Evolutionary conservation across 2,113 vertebrate species (phyloP), one percentile per base, ranked within the genome.

Genomic region (Tursiops truncatus): DNA sequence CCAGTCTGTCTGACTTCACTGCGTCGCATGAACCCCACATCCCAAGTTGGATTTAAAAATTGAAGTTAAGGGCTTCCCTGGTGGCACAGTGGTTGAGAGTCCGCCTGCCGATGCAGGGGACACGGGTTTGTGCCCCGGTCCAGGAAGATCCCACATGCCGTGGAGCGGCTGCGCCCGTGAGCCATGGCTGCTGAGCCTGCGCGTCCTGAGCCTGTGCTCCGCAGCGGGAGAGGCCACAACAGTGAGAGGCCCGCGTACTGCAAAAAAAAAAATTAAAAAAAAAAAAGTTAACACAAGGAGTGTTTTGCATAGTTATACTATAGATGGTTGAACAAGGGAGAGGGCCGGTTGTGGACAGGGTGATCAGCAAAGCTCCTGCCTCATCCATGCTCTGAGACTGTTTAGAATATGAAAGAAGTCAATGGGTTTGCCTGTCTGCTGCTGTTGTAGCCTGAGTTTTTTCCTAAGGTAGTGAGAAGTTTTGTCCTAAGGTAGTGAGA

Each of bases 331-430:
- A n/a, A 14, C 3, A 26, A 17, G 9, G 21, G 25, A 38, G 6
- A 38, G 3, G 9, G 9, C 17, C 17, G 0, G 1, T 31, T 47
- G n/a, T 17, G 31, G 38, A n/a, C 18, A 9, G 33, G 2, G 5
- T 26, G 50, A 0, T 20, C 3, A 0, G 79, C 18, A 38, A 14
- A 26, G 10, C 5, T 21, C 15, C 38, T 11, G 4, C 26, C 36
- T 76, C 74, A 53, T 2, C 3, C 26, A 8, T 4, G 13, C 25
- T 6, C 0, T 26, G 44, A 5, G 41, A 8, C n/a, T 79, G 26
- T 33, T 74, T 12, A 70, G 62, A 44, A n/a, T 47, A n/a, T 56
- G 11, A 33, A 80, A 31, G 50, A 50, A 67, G 47, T 13, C 53
- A 9, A 0, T 8, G 26, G 31, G 23, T 56, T 67, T 76, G 28